Evolutionary conservation across 2,888 invertebrate species (phyloP), one percentile per base, ranked within the genome.

Genomic region (Dinocampus coccinellae): DNA sequence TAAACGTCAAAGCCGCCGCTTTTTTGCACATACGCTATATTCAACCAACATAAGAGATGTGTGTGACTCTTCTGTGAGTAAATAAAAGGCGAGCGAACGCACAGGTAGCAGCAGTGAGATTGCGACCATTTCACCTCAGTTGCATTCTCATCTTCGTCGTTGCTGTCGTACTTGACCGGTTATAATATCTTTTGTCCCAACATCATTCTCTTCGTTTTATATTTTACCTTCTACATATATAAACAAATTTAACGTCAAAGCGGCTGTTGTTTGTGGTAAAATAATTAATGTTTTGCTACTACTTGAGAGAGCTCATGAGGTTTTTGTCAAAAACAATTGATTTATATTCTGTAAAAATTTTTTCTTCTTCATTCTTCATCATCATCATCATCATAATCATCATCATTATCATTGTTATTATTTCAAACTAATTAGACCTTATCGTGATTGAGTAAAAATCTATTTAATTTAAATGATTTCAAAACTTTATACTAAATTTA

Each of bases 1-100:
- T 86, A 86, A 85, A 86, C 83, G 86, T 86, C 85, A 84, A 79
- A 82, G 81, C 75, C 77, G 78, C 74, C 69, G 42, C 58, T 79
- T 84, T 85, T 85, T 86, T 85, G 81, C 26, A 20, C 36, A 52
- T 24, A 47, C 47, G 1, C 16, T 47, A 47, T 39, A 64, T 16
- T 47, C 47, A 24, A 39, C 55, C 55, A 55, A 26, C 55, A n/a
- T n/a, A 9, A 29, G 42, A 60, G 69, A 47, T 64, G 72, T 73
- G 67, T 70, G 66, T 75, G 77, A 76, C 78, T 74, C 52, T 62
- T 69, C 61, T 3, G 16, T 58, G 58, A 26, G 26, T 29, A n/a
- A n/a, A 29, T 29, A 57, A 13, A 57, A 29, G 22, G 22, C 16
- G 33, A 16, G 29, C n/a, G n/a, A 63, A 42, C 26, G 39, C n/a